These are phyloP conservation scores for Podiceps cristatus DNA, from an alignment of 2,113 vertebrate genomes.

Conservation along the genomic window DNA sequence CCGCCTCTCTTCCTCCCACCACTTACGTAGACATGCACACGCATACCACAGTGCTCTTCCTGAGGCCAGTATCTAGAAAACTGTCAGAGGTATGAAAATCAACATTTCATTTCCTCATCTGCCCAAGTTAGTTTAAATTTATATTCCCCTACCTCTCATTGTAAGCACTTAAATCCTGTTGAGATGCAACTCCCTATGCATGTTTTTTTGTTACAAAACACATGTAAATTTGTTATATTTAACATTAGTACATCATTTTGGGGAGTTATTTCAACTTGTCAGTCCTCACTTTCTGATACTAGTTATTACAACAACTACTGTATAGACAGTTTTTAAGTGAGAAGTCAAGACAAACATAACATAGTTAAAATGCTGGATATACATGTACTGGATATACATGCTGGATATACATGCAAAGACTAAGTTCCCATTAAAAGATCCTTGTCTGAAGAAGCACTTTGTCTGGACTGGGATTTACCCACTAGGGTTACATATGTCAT, in stretches of 20 bases:
- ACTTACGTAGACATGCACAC: accelerated
- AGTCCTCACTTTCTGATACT: background rate
- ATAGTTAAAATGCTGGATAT: background rate
- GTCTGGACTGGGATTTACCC: background rate
- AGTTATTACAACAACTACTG: background rate
- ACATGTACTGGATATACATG: too few species aligned
- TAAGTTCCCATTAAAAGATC: background rate
- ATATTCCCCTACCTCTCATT: background rate
- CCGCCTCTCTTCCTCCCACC: background rate
- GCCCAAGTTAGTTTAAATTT: background rate
- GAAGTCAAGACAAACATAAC: background rate
- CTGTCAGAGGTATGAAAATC: background rate
- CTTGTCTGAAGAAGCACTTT: background rate
- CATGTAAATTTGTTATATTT: background rate
- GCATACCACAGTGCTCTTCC: background rate
- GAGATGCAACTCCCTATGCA: background rate
- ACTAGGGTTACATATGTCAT: accelerated
- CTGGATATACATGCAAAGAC: background rate
- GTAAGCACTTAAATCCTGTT: background rate
- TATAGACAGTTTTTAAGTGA: background rate
- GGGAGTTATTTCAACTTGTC: background rate
- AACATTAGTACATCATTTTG: background rate
- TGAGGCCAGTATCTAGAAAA: background rate
- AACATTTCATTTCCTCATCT: background rate
- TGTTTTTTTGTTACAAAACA: background rate